phyloP scores from a whole-genome alignment of 2,113 vertebrate species.

The Dascyllus trimaculatus region DNA sequence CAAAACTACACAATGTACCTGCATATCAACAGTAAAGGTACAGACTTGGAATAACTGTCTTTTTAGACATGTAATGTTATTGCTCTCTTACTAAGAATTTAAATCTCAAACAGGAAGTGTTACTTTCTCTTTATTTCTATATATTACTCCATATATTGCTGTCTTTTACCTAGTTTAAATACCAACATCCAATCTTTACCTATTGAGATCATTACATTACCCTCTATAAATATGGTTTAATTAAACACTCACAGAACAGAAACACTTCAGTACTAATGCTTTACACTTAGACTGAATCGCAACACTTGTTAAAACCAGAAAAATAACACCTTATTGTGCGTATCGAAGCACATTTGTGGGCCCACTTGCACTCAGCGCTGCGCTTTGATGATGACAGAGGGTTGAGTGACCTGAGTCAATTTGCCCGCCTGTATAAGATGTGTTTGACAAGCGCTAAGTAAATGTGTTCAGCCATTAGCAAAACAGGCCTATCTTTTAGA shows the following conservation, averaged over 20 bases:
- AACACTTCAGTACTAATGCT: not conserved
- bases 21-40: no score
- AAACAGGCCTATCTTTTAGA: slow-evolving; percentile 78
- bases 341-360: not conserved
- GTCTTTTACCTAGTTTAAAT: no score
- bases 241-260: no score
- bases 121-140: no score
- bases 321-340: not conserved
- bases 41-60: no score
- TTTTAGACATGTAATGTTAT: no score
- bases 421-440: slow-evolving; percentile 63
- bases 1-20: no score
- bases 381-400: slow-evolving; percentile 32
- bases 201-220: no score
- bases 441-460: slow-evolving; percentile 80
- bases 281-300: not conserved
- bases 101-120: no score
- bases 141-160: no score
- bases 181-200: no score
- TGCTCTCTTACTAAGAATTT: no score
- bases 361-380: slow-evolving; percentile 16
- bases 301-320: not conserved
- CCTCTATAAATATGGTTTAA: not conserved
- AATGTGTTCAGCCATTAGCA: slow-evolving; percentile 76
- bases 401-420: slow-evolving; percentile 62